phyloP scores from a whole-genome alignment of 1,140 invertebrate species.

The Teleopsis dalmanni region DNA sequence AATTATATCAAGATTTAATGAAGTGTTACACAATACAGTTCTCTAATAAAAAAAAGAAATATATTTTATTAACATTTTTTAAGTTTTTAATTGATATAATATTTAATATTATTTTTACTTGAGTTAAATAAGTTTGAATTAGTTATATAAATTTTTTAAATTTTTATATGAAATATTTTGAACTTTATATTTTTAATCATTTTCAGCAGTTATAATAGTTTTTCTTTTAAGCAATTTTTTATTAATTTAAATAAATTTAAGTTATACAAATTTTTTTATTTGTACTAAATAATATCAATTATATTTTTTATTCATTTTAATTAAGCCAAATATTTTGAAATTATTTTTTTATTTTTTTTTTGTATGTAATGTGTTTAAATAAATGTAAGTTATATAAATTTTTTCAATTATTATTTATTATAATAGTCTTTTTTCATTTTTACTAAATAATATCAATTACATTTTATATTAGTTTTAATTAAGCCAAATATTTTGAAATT shows the following conservation, averaged over 20 bases:
- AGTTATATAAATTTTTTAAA: too few species aligned
- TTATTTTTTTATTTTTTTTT: conserved; percentile 1
- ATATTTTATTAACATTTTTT: too few species aligned
- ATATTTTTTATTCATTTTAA: background rate
- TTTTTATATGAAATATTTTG: too few species aligned
- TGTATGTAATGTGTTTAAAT: background rate
- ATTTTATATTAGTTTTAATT: background rate
- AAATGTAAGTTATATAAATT: background rate
- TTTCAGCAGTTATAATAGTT: too few species aligned
- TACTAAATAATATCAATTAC: background rate
- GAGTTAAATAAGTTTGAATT: too few species aligned
- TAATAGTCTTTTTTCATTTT: background rate
- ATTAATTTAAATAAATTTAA: background rate
- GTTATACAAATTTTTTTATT: background rate
- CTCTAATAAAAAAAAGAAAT: too few species aligned
- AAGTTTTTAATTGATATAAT: too few species aligned
- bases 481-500: background rate
- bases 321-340: background rate
- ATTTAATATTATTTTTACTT: too few species aligned
- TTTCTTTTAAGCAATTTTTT: too few species aligned
- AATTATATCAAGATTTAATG: too few species aligned
- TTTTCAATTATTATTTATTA: conserved; percentile 3
- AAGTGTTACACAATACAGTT: too few species aligned
- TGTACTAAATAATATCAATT: background rate
- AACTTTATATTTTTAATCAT: too few species aligned